Percentiles rank a stretch among this genome's conserved stretches.
These are phyloP conservation scores for Canis aureus DNA, from an alignment of 2,113 vertebrate species.

Conservation along the genomic window DNA sequence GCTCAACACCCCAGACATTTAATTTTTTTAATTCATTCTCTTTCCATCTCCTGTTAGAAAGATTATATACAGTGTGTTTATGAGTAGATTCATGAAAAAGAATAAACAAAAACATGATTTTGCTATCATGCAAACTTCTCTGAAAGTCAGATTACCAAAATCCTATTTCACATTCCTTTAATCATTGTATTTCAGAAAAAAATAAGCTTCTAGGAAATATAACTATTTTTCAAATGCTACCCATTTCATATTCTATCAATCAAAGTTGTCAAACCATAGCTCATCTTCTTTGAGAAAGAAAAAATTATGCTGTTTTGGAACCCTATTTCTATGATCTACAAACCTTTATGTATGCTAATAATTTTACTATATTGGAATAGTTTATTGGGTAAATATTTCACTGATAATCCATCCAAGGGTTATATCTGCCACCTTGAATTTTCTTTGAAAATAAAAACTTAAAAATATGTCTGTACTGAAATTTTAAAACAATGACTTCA, in stretches of 20 bases:
- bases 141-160: constrained; percentile 46
- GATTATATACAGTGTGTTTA: neutral
- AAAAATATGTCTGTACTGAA: neutral
- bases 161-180: constrained; percentile 58
- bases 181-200: constrained; percentile 32
- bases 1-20: constrained; percentile 7
- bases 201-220: neutral
- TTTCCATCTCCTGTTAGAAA: neutral
- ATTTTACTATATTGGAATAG: neutral
- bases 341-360: neutral
- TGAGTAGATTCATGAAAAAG: neutral
- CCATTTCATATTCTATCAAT: constrained; percentile 21
- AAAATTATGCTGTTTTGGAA: neutral
- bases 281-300: neutral
- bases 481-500: neutral
- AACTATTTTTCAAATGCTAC: constrained; percentile 58
- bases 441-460: constrained; percentile 39
- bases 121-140: neutral
- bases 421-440: neutral
- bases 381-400: neutral
- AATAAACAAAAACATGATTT: neutral
- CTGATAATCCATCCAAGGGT: constrained; percentile 26
- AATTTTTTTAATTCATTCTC: constrained; percentile 59
- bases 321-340: neutral
- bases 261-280: neutral